Percentiles rank a stretch among this genome's conserved stretches.
These are phyloP conservation scores for Gortyna flavago DNA, from an alignment of 2,888 invertebrate genomes.

Conservation along the genomic window DNA sequence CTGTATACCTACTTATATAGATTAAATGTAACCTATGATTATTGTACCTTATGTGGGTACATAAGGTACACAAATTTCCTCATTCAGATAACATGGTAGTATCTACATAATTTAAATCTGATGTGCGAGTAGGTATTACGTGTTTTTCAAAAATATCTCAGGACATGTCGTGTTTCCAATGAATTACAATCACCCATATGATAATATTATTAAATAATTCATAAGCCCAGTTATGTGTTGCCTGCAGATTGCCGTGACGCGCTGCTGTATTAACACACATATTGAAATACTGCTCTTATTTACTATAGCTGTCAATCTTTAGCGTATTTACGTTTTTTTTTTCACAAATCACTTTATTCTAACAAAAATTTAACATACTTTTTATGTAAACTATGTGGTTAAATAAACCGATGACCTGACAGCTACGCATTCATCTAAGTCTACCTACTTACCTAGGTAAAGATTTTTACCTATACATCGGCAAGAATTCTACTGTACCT, in stretches of 20 bases:
- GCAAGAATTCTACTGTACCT: too few relatives aligned
- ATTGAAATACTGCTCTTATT: conserved; percentile 51
- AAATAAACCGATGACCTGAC: neutral
- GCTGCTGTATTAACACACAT: conserved; percentile 36
- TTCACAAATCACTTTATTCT: conserved; percentile 7
- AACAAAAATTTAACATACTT: conserved; percentile 3
- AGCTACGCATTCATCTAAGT: neutral
- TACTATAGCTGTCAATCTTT: conserved; percentile 17
- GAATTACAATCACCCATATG: conserved; percentile 42
- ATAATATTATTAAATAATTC: conserved; percentile 57
- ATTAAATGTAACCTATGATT: too few relatives aligned
- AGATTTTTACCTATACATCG: neutral
- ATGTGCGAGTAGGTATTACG: neutral
- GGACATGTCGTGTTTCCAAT: conserved; percentile 18
- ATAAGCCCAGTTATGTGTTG: conserved; percentile 41
- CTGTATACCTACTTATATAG: too few relatives aligned
- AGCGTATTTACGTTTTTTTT: conserved; percentile 1
- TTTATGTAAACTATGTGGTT: conserved; percentile 4
- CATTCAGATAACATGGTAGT: neutral
- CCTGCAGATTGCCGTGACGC: conserved; percentile 25
- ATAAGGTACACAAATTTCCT: conserved; percentile 11
- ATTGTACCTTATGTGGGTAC: neutral
- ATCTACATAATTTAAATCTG: conserved; percentile 2
- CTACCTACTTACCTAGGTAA: neutral
- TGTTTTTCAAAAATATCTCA: conserved; percentile 32